phyloP scores from a whole-genome alignment of 2,113 vertebrate genomes.

The Nematolebias whitei region DNA sequence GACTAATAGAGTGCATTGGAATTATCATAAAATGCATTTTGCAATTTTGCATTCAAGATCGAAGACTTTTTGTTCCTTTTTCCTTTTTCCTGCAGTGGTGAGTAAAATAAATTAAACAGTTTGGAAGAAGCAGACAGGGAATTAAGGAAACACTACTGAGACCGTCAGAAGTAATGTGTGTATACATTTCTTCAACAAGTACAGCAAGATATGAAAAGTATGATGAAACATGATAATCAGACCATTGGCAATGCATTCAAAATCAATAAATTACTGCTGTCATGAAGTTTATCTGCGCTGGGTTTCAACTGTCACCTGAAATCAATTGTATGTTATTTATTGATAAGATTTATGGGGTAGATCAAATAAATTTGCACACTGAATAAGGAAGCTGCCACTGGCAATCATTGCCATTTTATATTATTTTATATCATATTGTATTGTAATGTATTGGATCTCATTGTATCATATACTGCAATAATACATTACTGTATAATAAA shows the following conservation, averaged over 20 bases:
- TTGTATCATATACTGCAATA: neutral
- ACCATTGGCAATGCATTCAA: neutral
- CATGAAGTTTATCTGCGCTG: neutral
- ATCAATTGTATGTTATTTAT: neutral
- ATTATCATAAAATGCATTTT: too few relatives aligned
- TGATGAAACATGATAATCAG: neutral
- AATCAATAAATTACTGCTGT: neutral
- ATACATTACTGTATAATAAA: too few relatives aligned
- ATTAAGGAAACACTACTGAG: neutral
- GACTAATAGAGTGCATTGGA: too few relatives aligned
- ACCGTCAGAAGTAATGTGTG: too few relatives aligned
- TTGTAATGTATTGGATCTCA: neutral
- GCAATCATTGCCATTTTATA: too few relatives aligned
- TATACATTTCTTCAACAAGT: neutral
- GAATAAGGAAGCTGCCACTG: too few relatives aligned
- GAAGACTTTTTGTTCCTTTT: too few relatives aligned
- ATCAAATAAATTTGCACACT: neutral
- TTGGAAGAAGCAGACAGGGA: too few relatives aligned
- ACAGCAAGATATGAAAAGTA: neutral
- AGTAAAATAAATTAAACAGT: too few relatives aligned
- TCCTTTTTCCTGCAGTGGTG: too few relatives aligned
- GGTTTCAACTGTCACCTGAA: neutral
- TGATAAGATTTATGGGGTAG: neutral
- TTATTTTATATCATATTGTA: neutral
- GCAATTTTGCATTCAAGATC: too few relatives aligned